Conservation (phyloP, 1,140 invertebrate species). For the Limonius californicus region DNA sequence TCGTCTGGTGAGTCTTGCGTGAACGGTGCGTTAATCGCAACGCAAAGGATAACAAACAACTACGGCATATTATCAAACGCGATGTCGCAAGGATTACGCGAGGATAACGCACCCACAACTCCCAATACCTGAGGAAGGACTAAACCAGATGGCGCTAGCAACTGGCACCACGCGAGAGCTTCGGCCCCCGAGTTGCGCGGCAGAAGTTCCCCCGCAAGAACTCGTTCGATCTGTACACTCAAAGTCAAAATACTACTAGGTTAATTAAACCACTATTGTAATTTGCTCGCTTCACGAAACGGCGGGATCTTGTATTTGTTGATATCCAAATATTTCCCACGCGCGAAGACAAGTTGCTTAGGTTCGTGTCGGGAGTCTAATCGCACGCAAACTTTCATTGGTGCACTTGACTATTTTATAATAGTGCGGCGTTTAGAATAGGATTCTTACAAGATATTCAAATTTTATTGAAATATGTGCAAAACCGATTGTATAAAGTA, state of each 20-base stretch:
- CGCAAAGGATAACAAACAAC: no score
- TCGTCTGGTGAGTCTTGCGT: no score
- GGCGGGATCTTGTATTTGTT: no score
- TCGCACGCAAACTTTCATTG: no score
- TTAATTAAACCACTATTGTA: conserved; percentile 4
- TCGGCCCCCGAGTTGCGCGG: not conserved
- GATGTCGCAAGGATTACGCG: conserved; percentile 8
- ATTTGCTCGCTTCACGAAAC: not conserved
- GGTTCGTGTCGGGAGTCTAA: no score
- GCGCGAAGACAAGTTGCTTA: no score
- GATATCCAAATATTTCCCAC: no score
- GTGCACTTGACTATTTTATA: no score
- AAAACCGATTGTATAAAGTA: no score
- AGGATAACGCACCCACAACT: conserved; percentile 13
- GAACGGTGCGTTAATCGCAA: no score
- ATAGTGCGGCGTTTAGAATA: no score
- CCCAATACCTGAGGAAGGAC: conserved; percentile 4
- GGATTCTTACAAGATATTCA: not conserved
- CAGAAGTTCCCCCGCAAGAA: conserved; percentile 4
- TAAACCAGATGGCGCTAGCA: conserved; percentile 13
- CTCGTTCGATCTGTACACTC: conserved; percentile 13
- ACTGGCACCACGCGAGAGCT: conserved; percentile 6
- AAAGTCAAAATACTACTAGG: not conserved
- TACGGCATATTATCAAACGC: not conserved
- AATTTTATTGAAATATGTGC: not conserved